Base-by-base conservation (phyloP, 2,797 vertebrate genomes). In the Xenopus petersii region DNA sequence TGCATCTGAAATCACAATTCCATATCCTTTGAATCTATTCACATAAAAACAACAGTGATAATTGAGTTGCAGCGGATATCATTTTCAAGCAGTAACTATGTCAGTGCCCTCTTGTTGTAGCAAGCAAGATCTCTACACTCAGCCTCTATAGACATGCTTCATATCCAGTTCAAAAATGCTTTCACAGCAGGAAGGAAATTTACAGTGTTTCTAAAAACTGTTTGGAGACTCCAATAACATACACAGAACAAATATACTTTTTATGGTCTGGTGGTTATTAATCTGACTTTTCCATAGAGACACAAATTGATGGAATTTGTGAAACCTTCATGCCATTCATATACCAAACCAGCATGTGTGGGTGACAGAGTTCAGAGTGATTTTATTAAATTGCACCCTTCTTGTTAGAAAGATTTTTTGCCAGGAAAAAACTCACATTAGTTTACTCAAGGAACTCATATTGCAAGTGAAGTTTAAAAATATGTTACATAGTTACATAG, bases 11-110 rank as follows among this genome's bases (percentile, higher is more conserved):
- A 60, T 60, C 10, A 60, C 21, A 59, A 5, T 60, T 60, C 58
- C 4, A 8, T 12, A 60, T 17, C 58, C 24, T 60, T 26, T 2
- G 58, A 60, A 60, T 60, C 17, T 60, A 11, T 26, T 24, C 10
- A 26, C 17, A 60, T 15, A 75, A 60, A 63, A 60, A 75, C 70
- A 86, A 87, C 84, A 83, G 83, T 15, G 26, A 75, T 83, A 84
- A 88, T 84, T 84, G 87, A 89, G 87, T 86, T 84, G 75, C 77
- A 80, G 82, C 83, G 86, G 78, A 84, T 75, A 81, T 80, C 83
- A 80, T 76, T 81, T 84, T 82, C 83, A 83, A 82, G 81, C 73
- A 72, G 26, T 74, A 84, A 81, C 83, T 69, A 67, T 81, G 81
- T 84, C 77, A 69, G 74, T 75, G 73, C 72, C 74, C 84, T 87